Conservation (phyloP, 1,140 invertebrate species). For the Drosophila asahinai region DNA sequence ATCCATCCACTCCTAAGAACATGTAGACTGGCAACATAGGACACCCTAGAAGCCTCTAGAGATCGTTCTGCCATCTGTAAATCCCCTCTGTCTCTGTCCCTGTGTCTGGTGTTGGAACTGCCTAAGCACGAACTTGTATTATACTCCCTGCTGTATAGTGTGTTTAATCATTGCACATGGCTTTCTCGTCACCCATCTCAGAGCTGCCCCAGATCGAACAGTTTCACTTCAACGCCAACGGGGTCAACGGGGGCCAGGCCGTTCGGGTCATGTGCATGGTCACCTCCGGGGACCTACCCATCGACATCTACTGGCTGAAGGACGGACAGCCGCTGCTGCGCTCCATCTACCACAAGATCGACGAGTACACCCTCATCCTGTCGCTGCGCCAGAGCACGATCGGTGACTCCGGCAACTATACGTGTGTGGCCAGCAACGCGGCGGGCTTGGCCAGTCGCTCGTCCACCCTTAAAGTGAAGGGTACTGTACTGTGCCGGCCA, state of each 20-base stretch:
- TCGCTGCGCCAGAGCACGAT: slow-evolving; percentile 90
- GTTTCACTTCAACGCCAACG: slow-evolving; percentile 88
- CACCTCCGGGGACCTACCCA: slow-evolving; percentile 89
- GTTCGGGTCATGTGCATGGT: slow-evolving; percentile 90
- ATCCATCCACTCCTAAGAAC: neutral
- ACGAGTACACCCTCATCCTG: slow-evolving; percentile 88
- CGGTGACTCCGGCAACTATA: slow-evolving; percentile 88
- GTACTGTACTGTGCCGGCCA: slow-evolving; percentile 84
- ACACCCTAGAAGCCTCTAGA: neutral
- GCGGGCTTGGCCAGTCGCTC: slow-evolving; percentile 87
- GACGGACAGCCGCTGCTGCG: slow-evolving; percentile 81
- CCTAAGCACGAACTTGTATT: slow-evolving; percentile 56
- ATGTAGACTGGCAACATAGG: slow-evolving; percentile 31
- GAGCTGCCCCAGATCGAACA: slow-evolving; percentile 89
- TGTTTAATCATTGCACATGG: slow-evolving; percentile 44
- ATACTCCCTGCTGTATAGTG: slow-evolving; percentile 37
- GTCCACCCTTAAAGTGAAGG: slow-evolving; percentile 87
- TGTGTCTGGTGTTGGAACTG: slow-evolving; percentile 66
- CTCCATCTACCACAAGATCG: slow-evolving; percentile 85
- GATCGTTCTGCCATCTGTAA: slow-evolving; percentile 28
- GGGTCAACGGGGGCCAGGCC: slow-evolving; percentile 89
- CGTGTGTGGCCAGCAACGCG: slow-evolving; percentile 89
- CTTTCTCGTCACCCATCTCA: slow-evolving; percentile 61
- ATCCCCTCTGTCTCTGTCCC: slow-evolving; percentile 17
- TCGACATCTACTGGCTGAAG: slow-evolving; percentile 88